Base-by-base conservation (phyloP, 2,113 vertebrate species). In the Budorcas taxicolor region DNA sequence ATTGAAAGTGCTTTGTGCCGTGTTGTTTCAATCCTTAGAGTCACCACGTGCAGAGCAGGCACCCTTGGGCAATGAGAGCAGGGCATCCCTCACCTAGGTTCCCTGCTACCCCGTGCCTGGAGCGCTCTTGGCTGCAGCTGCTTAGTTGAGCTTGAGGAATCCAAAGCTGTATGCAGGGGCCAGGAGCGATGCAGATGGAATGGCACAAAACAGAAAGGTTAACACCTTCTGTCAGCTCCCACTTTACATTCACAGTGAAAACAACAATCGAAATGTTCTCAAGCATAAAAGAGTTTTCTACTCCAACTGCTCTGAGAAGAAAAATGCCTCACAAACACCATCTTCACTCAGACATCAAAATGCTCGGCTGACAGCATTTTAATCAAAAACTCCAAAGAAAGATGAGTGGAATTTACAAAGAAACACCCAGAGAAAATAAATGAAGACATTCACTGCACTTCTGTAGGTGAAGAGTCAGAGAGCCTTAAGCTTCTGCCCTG, bases 381-480 rank as follows among this genome's bases (percentile, higher is more conserved):
- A 95, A 97, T 97, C 95, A 97, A 97, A 97, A 97, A 64, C 74
- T 92, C 91, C 71, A 93, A 94, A 92, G 90, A 97, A 95, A 87
- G 83, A 93, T 60, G 91, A 92, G 57, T 87, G 89, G 57, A 93
- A 93, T 95, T 94, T 97, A 85, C n/a, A 94, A 92, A 91, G 92
- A 90, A 76, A 55, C 60, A 45, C 8, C 25, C 45, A 36, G 71
- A 64, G 33, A 91, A 60, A 87, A 94, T 55, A 74, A 93, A 93
- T 57, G 78, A 64, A 91, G 81, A 93, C 40, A 45, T 82, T 84
- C 40, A 15, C 47, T 80, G 29, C 55, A 40, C 3, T 91, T 91
- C 64, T 92, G 29, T 3, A 15, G 86, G 45, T 84, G 40, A 31
- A 43, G 13, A 45, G 27, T 84, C 17, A 27, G 23, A 43, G 80